phyloP scores from a whole-genome alignment of 1,140 invertebrate genomes.

The Cyphomyrmex costatus region DNA sequence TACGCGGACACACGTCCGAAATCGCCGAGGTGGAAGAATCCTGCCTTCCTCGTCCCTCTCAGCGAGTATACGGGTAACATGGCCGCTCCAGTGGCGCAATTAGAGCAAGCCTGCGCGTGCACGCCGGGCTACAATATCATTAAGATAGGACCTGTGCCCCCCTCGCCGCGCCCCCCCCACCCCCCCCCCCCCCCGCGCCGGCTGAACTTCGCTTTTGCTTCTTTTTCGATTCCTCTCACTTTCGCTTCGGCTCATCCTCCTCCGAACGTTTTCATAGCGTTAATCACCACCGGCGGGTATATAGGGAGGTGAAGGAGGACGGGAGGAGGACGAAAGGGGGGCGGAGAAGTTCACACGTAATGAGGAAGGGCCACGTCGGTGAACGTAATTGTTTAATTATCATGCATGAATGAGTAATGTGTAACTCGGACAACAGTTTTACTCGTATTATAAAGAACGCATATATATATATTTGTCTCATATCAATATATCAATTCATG shows the following conservation, averaged over 20 bases:
- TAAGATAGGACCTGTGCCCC: slow-evolving; percentile 80
- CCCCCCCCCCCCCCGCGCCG: slow-evolving; percentile 60
- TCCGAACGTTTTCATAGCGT: slow-evolving; percentile 32
- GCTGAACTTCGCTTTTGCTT: slow-evolving; percentile 11
- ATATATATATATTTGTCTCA: neutral
- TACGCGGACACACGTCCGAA: slow-evolving; percentile 61
- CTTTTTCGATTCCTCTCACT: slow-evolving; percentile 57
- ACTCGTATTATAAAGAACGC: no score
- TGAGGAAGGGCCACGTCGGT: slow-evolving; percentile 44
- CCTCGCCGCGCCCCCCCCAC: slow-evolving; percentile 64
- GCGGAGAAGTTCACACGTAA: slow-evolving; percentile 24
- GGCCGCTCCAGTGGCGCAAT: slow-evolving; percentile 84
- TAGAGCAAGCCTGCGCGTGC: slow-evolving; percentile 84
- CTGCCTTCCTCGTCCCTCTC: slow-evolving; percentile 79
- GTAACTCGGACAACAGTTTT: neutral
- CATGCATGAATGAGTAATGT: neutral
- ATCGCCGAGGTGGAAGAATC: slow-evolving; percentile 61
- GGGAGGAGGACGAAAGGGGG: slow-evolving; percentile 42
- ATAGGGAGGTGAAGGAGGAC: slow-evolving; percentile 20
- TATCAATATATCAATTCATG: neutral
- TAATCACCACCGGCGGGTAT: slow-evolving; percentile 43
- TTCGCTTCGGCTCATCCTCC: slow-evolving; percentile 44
- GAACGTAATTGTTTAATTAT: slow-evolving; percentile 83
- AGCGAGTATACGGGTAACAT: slow-evolving; percentile 78
- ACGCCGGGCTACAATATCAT: slow-evolving; percentile 84